Evolutionary conservation across 2,797 vertebrate genomes (phyloP), one percentile per base, ranked within the genome.

Genomic region (Sebastes oblongus): DNA sequence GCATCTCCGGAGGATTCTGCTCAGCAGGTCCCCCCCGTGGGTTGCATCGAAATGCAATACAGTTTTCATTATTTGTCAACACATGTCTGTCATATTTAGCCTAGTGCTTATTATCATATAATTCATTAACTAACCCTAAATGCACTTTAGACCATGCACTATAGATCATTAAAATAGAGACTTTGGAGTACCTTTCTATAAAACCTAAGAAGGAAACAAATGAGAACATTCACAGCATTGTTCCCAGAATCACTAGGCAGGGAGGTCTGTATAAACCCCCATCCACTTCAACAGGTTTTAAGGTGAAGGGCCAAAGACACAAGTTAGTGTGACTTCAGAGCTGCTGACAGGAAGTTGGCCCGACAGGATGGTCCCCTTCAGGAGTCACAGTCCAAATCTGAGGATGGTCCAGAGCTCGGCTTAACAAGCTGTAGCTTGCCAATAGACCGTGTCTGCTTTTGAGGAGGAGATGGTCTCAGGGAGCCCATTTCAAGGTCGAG

Each of bases 261-360:
- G 56, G 66, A 77, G 59, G 67, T 68, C 80, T 71, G 39, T 10
- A 29, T 27, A 65, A 59, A 29, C 18, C 24, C 39, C 65, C 32
- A 24, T 50, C 62, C 39, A 62, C 46, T 69, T 32, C 39, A 24
- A 46, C 54, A 69, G 70, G 59, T 74, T 85, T 77, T 82, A 78
- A 66, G 72, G 61, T 71, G 77, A 70, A 76, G 58, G 65, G 68
- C 84, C 70, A 67, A 52, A 77, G 65, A 81, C 50, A 46, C 42
- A 46, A 65, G 60, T 77, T 66, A 56, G 78, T 34, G 34, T 82
- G 85, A 86, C 68, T 75, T 73, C 13, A 65, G 73, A 81, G 75
- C 62, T 66, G 87, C 70, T 88, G 88, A 92, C 81, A 90, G 85
- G 81, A 86, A 82, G 74, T 88, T 90, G 89, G 87, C 88, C 65